Evolutionary conservation across 2,888 invertebrate genomes (phyloP), one percentile per base, ranked within the genome.

Genomic region (Phasia obesa): DNA sequence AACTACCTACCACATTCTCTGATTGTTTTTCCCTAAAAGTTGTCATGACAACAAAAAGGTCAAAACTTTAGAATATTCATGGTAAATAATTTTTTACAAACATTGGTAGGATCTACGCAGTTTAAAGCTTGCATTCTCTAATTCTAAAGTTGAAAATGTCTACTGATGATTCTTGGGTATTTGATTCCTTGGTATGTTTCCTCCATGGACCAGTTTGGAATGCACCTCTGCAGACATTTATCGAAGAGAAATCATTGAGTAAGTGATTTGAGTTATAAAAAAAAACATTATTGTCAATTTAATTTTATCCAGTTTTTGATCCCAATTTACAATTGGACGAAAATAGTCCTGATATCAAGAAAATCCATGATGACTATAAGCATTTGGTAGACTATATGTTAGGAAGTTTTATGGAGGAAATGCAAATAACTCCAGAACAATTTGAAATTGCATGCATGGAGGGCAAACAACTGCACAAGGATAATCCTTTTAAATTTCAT

Each of bases 191-290:
- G 79, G 95, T 98, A 27, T 96, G 96, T 81, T 98, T 97, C 90
- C 92, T 98, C 67, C 97, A 97, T 90, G 97, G 98, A 2, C 97
- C 98, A 0, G 94, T 98, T 59, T 98, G 98, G 97, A 97, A 97
- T 89, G 95, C 97, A 15, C 98, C 98, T 0, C 92, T 98, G 69
- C 94, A 97, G 88, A 97, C 96, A 35, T 98, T 98, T 89, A 96
- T 98, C 85, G 98, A 98, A 91, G 97, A 97, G 88, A 97, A 97
- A 91, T 98, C 97, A 73, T 92, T 97, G 86, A 96, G 98, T 98
- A 93, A 93, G 78, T 51, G 17, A 31, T 21, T 15, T 6, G 9
- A 7, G 7, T 17, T 0, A 47, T 17, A 3, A 5, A 7, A 0
- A 23, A 27, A 15, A n/a, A 25, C 42, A 0, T 0, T 25, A 2